Conservation (phyloP, 2,888 invertebrate genomes). For the Tachina fera region DNA sequence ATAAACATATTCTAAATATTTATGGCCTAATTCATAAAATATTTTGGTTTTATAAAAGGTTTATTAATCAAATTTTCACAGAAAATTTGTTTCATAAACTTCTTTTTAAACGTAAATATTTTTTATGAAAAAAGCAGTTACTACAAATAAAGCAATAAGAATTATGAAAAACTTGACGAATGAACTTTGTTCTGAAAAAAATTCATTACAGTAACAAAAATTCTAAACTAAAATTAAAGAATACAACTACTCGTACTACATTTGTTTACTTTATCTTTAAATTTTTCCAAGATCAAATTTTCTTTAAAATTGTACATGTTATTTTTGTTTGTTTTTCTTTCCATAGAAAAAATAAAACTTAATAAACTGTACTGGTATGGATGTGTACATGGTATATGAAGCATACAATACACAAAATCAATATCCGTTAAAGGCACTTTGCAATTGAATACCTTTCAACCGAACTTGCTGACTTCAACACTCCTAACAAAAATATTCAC, state of each 20-base stretch:
- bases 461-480: conserved; percentile 64
- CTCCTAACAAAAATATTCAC: conserved; percentile 32
- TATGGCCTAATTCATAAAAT: no score
- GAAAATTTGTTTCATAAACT: no score
- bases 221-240: not conserved
- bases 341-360: not conserved
- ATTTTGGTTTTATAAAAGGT: no score
- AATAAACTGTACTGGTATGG: not conserved
- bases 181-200: not conserved
- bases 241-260: not conserved
- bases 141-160: no score
- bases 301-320: not conserved
- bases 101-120: no score
- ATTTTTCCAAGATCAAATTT: conserved; percentile 24
- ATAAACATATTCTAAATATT: no score
- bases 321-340: conserved; percentile 15
- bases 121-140: no score
- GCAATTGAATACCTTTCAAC: conserved; percentile 70
- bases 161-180: no score
- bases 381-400: conserved; percentile 26
- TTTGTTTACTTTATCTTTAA: conserved; percentile 34
- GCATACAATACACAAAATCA: conserved; percentile 67
- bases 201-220: not conserved
- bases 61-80: no score
- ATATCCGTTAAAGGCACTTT: conserved; percentile 70